Conservation (phyloP, 1,140 invertebrate species). For the Temnothorax curvispinosus region DNA sequence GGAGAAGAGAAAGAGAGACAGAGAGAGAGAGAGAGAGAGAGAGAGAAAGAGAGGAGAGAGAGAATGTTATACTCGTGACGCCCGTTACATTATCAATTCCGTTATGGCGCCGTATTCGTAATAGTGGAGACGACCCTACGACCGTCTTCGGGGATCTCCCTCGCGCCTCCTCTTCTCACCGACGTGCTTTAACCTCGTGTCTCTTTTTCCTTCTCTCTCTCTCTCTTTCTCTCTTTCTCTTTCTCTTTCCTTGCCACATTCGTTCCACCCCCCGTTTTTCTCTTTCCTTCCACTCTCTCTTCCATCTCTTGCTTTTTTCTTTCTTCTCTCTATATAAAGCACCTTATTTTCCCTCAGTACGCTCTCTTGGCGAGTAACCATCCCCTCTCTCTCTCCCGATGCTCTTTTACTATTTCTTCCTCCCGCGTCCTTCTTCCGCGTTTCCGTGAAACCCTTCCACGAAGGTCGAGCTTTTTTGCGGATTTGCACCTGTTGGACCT, state of each 20-base stretch:
- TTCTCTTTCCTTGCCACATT: not conserved
- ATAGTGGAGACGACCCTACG: slow-evolving; percentile 80
- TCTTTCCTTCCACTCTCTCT: slow-evolving; percentile 37
- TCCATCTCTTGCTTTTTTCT: slow-evolving; percentile 26
- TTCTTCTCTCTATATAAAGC: slow-evolving; percentile 64
- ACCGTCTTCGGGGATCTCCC: slow-evolving; percentile 76
- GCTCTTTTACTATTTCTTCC: slow-evolving; percentile 36
- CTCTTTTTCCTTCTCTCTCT: slow-evolving; percentile 45
- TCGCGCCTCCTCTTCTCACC: slow-evolving; percentile 64
- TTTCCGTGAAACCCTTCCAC: slow-evolving; percentile 76
- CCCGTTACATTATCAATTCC: slow-evolving; percentile 85
- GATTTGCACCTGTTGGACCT: slow-evolving; percentile 85
- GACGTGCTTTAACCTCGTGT: slow-evolving; percentile 63
- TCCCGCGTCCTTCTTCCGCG: slow-evolving; percentile 63
- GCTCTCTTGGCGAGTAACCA: slow-evolving; percentile 50
- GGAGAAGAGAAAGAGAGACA: slow-evolving; percentile 70
- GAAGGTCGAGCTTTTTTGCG: slow-evolving; percentile 80
- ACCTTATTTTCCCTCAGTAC: slow-evolving; percentile 61
- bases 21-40: slow-evolving; percentile 19
- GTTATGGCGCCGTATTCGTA: slow-evolving; percentile 84
- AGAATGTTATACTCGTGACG: slow-evolving; percentile 80
- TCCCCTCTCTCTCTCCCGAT: not conserved
- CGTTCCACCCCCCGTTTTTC: slow-evolving; percentile 27
- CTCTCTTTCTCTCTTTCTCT: slow-evolving; percentile 13
- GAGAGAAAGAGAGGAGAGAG: not conserved